A percentile compares a stretch with the other conserved stretches of the same genome.
Conservation (phyloP, 2,797 vertebrate species). For the Falco cherrug region DNA sequence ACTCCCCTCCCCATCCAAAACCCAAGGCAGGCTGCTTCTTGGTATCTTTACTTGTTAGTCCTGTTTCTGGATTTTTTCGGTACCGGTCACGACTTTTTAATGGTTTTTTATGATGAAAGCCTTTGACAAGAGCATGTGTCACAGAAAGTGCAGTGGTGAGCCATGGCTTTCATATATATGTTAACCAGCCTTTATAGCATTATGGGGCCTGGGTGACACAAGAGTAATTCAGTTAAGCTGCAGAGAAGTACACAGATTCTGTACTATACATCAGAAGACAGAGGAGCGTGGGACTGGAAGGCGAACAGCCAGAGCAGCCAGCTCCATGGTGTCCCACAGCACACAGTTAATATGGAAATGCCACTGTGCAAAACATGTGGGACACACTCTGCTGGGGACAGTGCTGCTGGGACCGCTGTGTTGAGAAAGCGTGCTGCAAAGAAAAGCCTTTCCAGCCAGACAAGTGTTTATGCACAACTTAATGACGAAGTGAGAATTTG, state of each 20-base stretch:
- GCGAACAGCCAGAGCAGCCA: neutral
- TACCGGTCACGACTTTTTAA: neutral
- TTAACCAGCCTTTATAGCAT: conserved; percentile 41
- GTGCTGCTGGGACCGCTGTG: rapidly evolving
- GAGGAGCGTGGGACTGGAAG: neutral
- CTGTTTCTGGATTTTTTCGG: neutral
- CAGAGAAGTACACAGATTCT: neutral
- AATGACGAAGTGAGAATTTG: neutral
- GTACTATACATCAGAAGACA: neutral
- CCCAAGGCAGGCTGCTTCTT: neutral
- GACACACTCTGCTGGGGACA: neutral
- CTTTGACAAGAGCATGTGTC: conserved; percentile 27
- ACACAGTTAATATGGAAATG: neutral
- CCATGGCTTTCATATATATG: conserved; percentile 63
- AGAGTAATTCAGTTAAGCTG: conserved; percentile 15
- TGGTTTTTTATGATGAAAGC: neutral
- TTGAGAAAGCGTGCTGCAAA: neutral
- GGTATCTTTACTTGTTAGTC: neutral
- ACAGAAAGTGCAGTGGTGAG: conserved; percentile 5
- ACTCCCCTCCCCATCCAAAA: neutral
- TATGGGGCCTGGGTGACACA: neutral
- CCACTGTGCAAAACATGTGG: neutral
- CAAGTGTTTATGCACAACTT: neutral
- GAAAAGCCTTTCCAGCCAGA: neutral
- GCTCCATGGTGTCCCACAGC: neutral